Base-by-base conservation (phyloP, 2,113 vertebrate genomes). In the Casuarius casuarius region DNA sequence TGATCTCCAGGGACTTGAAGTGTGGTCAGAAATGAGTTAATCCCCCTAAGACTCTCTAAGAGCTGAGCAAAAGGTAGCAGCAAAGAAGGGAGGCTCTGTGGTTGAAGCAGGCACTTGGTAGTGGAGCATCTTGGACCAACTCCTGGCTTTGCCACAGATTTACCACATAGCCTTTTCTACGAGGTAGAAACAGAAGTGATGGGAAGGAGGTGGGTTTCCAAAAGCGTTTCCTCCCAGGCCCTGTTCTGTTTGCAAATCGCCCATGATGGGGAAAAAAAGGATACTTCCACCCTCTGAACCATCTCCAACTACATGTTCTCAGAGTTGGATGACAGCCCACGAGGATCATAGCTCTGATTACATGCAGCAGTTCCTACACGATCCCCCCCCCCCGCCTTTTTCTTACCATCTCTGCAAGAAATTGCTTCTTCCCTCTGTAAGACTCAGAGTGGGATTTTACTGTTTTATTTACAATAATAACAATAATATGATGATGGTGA, bases 291-390 rank as follows among this genome's bases (percentile, higher is more conserved):
- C 10, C 62, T 77, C 46, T 79, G 49, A 82, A 62, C 40, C 25
- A 4, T n/a, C 23, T 68, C 75, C 61, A 78, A 3, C 7, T 12
- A 25, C 35, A 31, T 33, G 44, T 81, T 72, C 59, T 71, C 80
- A 79, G 62, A 44, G 40, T 29, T 70, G 26, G 61, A 54, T 38
- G 54, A 31, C 33, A 68, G 35, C 21, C 33, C 38, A 8, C 18
- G 35, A 40, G 22, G 49, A 23, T 31, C 0, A 0, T 29, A 40
- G 17, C 8, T 73, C 46, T 63, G 51, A 33, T 10, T 23, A 5
- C 23, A 14, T 14, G 5, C 46, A 35, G 22, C 2, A 2, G 18
- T 2, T 81, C n/a, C 23, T 46, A 1, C 7, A 2, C 3, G 15
- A 49, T 20, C 6, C 48, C 18, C 33, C 12, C 68, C 25, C 5